Percentiles rank a stretch among this genome's conserved stretches.
Evolutionary conservation across 2,888 invertebrate genomes (phyloP).

Genomic region (Drosophila cyrtoloma): DNA sequence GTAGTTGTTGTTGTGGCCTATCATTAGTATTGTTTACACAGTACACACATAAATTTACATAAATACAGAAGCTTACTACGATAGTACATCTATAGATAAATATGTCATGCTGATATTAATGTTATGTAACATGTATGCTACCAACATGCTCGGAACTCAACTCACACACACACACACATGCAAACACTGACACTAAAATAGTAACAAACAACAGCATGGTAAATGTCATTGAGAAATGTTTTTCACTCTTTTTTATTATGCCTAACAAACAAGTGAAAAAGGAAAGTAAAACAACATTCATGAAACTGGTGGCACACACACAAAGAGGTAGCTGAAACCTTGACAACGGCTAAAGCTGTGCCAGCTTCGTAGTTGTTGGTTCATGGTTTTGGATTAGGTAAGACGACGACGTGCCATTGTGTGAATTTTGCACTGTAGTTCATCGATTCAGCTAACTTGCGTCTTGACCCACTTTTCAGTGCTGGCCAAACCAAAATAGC

Average conservation of each 20-base stretch:
- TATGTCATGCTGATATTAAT: slow-evolving; percentile 51
- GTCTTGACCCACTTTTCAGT: slow-evolving; percentile 70
- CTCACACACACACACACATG: slow-evolving; percentile 24
- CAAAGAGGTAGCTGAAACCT: slow-evolving; percentile 47
- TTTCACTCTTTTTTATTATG: slow-evolving; percentile 22
- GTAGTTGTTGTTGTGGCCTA: slow-evolving; percentile 64
- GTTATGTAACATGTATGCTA: slow-evolving; percentile 58
- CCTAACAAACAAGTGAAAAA: slow-evolving; percentile 14
- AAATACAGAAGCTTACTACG: slow-evolving; percentile 28
- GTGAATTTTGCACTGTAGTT: slow-evolving; percentile 42
- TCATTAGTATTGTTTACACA: slow-evolving; percentile 66
- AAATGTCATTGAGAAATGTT: slow-evolving; percentile 65
- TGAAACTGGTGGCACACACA: slow-evolving; percentile 33
- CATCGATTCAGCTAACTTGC: slow-evolving; percentile 64
- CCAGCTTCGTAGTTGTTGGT: slow-evolving; percentile 37
- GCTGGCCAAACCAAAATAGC: slow-evolving; percentile 16
- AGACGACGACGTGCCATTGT: slow-evolving; percentile 51
- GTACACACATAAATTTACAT: slow-evolving; percentile 42
- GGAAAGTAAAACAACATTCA: slow-evolving; percentile 21
- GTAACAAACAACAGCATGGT: slow-evolving; percentile 24
- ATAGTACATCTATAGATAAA: slow-evolving; percentile 13
- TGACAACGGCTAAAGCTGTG: slow-evolving; percentile 60
- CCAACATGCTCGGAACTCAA: slow-evolving; percentile 12
- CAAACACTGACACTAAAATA: slow-evolving; percentile 22
- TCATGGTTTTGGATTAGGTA: slow-evolving; percentile 63